Evolutionary conservation across 2,888 invertebrate genomes (phyloP).

Genomic region (Rhagonycha fulva): DNA sequence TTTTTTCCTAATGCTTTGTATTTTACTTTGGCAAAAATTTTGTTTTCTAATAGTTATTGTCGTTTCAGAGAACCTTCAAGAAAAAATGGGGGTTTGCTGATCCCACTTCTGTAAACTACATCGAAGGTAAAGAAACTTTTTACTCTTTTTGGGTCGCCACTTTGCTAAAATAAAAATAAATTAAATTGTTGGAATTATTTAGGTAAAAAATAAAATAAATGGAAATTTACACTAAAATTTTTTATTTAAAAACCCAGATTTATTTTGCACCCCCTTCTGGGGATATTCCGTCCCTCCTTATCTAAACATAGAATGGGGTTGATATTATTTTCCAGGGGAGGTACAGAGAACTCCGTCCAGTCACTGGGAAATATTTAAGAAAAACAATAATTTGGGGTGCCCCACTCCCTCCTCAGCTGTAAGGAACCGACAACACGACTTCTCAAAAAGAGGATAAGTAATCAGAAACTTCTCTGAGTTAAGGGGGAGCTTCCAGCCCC

Average conservation of each 20-base stretch:
- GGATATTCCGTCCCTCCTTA: too few species aligned
- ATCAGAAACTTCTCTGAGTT: too few species aligned
- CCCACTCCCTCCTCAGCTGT: too few species aligned
- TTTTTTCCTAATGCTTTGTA: background rate
- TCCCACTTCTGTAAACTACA: background rate
- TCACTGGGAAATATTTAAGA: too few species aligned
- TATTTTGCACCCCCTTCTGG: background rate
- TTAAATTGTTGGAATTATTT: background rate
- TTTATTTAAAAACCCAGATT: background rate
- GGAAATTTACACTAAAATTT: background rate
- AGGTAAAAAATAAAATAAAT: background rate
- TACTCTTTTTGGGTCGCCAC: background rate
- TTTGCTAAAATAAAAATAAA: background rate
- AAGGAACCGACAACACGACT: too few species aligned
- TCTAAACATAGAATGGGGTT: too few species aligned
- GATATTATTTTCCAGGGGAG: too few species aligned
- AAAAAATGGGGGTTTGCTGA: background rate
- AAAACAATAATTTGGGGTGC: too few species aligned
- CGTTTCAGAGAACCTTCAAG: background rate
- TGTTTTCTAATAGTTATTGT: background rate
- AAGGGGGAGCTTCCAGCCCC: too few species aligned
- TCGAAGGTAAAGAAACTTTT: background rate
- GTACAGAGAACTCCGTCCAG: too few species aligned
- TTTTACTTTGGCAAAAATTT: background rate
- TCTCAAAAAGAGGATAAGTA: too few species aligned